A percentile compares a stretch with the other conserved stretches of the same genome.
These are phyloP conservation scores for Spinus pinus DNA, from an alignment of 2,797 vertebrate genomes.

Conservation along the genomic window DNA sequence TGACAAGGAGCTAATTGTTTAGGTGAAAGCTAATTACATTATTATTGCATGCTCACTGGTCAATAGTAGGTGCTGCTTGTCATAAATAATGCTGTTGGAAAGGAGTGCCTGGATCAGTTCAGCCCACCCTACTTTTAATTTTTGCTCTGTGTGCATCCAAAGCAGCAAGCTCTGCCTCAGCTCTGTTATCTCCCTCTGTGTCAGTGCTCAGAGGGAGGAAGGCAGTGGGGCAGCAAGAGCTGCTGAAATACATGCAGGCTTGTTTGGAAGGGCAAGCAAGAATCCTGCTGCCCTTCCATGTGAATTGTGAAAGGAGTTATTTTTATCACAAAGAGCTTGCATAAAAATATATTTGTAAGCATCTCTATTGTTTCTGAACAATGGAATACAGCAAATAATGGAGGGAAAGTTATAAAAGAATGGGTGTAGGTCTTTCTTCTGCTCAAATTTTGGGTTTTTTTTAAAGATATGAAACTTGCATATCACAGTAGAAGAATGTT, in stretches of 20 bases:
- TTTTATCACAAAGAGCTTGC: conserved; percentile 20
- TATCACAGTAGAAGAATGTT: background rate
- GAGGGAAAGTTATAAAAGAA: conserved; percentile 21
- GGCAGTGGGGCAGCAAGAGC: background rate
- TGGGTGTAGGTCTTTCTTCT: background rate
- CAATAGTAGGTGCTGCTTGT: background rate
- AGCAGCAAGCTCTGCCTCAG: background rate
- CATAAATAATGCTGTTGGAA: background rate
- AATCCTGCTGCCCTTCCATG: background rate
- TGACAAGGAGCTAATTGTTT: conserved; percentile 1
- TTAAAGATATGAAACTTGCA: background rate
- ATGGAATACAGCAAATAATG: conserved; percentile 24
- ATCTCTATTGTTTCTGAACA: conserved; percentile 57
- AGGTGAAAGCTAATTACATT: conserved; percentile 18
- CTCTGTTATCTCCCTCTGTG: rapidly evolving
- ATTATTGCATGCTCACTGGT: background rate
- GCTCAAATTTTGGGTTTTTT: background rate
- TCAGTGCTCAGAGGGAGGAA: background rate
- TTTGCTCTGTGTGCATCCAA: background rate
- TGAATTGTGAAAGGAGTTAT: conserved; percentile 22
- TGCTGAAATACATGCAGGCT: background rate
- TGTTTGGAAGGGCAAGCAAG: background rate
- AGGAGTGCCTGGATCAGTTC: background rate
- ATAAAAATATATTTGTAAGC: conserved; percentile 29
- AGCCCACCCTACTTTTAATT: background rate